Evolutionary conservation across 2,113 vertebrate species (phyloP).

Genomic region (Nipponia nippon): DNA sequence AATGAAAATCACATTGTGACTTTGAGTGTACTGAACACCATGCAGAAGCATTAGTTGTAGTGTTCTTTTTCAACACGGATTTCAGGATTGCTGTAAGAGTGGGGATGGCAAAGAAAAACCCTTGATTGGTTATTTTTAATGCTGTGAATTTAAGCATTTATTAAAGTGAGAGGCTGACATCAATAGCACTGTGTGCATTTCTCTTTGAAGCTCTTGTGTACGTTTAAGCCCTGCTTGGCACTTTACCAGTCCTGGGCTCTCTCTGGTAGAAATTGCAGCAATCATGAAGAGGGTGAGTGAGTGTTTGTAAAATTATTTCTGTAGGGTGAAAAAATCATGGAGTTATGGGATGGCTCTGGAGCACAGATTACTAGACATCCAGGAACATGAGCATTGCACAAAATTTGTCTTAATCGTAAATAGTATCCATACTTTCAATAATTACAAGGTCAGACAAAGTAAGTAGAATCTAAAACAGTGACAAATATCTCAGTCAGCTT

Average conservation of each 20-base stretch:
- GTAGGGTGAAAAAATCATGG: not conserved
- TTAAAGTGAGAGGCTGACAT: conserved; percentile 54
- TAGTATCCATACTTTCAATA: not conserved
- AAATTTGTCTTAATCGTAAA: not conserved
- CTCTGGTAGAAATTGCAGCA: conserved; percentile 9
- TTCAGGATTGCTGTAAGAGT: not conserved
- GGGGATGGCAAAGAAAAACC: not conserved
- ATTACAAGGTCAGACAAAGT: not conserved
- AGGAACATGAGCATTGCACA: not conserved
- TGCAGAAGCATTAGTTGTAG: not conserved
- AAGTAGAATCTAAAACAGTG: not conserved
- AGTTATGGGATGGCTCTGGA: not conserved
- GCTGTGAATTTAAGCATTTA: conserved; percentile 49
- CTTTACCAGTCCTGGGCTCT: conserved; percentile 24
- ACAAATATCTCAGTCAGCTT: not conserved
- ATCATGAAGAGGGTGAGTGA: not conserved
- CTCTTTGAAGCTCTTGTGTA: conserved; percentile 55
- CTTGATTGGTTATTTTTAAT: conserved; percentile 52
- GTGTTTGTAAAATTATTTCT: conserved; percentile 24
- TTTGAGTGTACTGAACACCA: not conserved
- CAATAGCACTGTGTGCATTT: conserved; percentile 51
- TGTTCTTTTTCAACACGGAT: not conserved
- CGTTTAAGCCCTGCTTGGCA: conserved; percentile 51
- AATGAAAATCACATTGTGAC: conserved; percentile 25
- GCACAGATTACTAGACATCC: not conserved